Evolutionary conservation across 1,140 invertebrate species (phyloP), one percentile per base, ranked within the genome.

Genomic region (Vanessa tameamea): DNA sequence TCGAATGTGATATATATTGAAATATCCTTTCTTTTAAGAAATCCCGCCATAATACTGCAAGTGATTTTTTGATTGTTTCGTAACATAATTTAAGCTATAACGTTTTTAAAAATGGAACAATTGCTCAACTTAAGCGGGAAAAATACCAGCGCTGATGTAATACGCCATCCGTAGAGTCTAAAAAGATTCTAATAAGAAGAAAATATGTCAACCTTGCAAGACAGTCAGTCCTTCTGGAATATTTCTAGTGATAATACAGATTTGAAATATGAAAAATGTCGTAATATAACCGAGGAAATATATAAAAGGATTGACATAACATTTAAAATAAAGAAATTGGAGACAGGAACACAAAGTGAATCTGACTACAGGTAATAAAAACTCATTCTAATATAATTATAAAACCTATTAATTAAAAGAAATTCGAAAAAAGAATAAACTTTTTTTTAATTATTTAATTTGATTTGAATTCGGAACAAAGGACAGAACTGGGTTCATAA

Each of bases 241-340:
- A 76, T 87, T 13, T 15, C 77, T 9, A 81, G 75, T 43, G 82
- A 89, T 61, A 72, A 77, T 11, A 67, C 87, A 13, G 78, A 89
- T 67, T 78, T 87, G 0, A 92, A 87, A 61, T 88, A 91, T 55
- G 89, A 92, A 73, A 92, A 92, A 82, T 92, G 91, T 82, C 81
- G 82, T 15, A 87, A 92, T 75, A 92, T 92, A 9, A 87, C 91
- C 11, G 89, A 91, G 61, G 91, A 92, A 71, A 92, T 92, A 74
- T 92, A 92, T 66, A 92, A 92, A 61, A 85, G 91, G 66, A 92
- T 92, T 57, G 88, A 92, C 78, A 90, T 92, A 69, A 92, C 91
- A 2, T 92, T 92, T 83, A 82, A 90, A 79, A 91, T 92, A 12
- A 92, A 92, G 72, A 88, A 91, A 75, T 71, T 91, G 15, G 88